These are phyloP conservation scores for Heliconius congener DNA, from an alignment of 1,140 invertebrate genomes.

Conservation along the genomic window DNA sequence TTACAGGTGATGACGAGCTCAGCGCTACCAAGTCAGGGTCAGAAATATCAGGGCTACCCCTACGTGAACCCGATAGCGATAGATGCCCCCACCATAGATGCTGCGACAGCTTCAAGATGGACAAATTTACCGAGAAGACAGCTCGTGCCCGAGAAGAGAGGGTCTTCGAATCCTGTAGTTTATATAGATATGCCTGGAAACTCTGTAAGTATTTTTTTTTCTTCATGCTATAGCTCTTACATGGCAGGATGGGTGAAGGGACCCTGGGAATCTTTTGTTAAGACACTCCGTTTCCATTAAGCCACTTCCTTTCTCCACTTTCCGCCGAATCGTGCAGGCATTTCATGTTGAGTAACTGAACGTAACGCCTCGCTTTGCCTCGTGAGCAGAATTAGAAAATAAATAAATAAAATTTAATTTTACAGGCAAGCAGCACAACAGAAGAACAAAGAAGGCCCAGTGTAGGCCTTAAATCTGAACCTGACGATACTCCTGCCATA, in stretches of 20 bases:
- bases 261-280: too few relatives aligned
- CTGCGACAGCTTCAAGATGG: slow-evolving; percentile 46
- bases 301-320: too few relatives aligned
- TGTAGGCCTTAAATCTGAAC: neutral
- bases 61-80: slow-evolving; percentile 51
- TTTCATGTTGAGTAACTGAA: too few relatives aligned
- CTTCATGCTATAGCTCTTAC: neutral
- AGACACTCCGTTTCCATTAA: too few relatives aligned
- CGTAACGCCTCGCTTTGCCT: too few relatives aligned
- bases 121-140: slow-evolving; percentile 50
- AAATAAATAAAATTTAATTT: neutral
- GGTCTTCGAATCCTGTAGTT: neutral
- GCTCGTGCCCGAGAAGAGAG: slow-evolving; percentile 19
- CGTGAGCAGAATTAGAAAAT: neutral
- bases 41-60: slow-evolving; percentile 59
- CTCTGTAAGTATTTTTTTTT: neutral
- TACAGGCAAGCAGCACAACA: slow-evolving; percentile 3
- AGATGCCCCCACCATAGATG: slow-evolving; percentile 47
- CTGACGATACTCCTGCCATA: slow-evolving; percentile 39
- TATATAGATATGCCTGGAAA: slow-evolving; percentile 26
- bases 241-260: neutral
- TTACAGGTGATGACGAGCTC: slow-evolving; percentile 31
- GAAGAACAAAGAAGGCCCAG: neutral
- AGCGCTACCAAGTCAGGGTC: slow-evolving; percentile 5
- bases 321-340: too few relatives aligned